Percentiles rank a stretch among this genome's conserved stretches.
Conservation (phyloP, 2,797 vertebrate genomes). For the Pyrrhura leucotis region DNA sequence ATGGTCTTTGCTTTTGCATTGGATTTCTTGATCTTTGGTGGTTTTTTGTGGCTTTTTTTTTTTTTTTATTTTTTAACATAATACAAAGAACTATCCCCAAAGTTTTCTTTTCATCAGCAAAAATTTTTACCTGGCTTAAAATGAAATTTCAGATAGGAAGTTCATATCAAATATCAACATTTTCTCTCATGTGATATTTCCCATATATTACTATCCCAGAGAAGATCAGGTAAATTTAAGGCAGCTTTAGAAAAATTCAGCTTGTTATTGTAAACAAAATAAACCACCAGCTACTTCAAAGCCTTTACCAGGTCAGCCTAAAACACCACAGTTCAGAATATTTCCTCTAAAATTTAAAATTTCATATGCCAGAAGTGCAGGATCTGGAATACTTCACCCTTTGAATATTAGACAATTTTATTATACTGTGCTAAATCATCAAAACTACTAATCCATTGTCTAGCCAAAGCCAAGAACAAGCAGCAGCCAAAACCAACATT, state of each 20-base stretch:
- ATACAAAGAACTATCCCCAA: neutral
- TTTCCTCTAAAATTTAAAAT: conserved; percentile 33
- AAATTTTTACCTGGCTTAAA: neutral
- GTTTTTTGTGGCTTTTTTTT: neutral
- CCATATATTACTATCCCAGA: neutral
- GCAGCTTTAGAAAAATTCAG: neutral
- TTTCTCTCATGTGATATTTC: neutral
- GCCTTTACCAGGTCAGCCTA: neutral
- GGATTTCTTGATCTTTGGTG: neutral
- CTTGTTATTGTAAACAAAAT: neutral
- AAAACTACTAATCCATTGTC: neutral
- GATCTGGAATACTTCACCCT: conserved; percentile 27
- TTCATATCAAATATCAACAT: neutral
- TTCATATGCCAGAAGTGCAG: conserved; percentile 7
- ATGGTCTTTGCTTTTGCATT: neutral
- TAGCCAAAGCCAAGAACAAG: conserved; percentile 14
- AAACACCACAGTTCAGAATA: neutral
- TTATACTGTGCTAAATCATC: conserved; percentile 8
- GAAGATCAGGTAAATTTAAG: neutral
- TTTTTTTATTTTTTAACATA: neutral
- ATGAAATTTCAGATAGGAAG: neutral
- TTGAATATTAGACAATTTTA: neutral
- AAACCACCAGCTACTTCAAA: conserved; percentile 20
- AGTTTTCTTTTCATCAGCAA: neutral
- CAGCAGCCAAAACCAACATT: conserved; percentile 1